Conservation (phyloP, 2,113 vertebrate genomes). For the Leptosomus discolor region DNA sequence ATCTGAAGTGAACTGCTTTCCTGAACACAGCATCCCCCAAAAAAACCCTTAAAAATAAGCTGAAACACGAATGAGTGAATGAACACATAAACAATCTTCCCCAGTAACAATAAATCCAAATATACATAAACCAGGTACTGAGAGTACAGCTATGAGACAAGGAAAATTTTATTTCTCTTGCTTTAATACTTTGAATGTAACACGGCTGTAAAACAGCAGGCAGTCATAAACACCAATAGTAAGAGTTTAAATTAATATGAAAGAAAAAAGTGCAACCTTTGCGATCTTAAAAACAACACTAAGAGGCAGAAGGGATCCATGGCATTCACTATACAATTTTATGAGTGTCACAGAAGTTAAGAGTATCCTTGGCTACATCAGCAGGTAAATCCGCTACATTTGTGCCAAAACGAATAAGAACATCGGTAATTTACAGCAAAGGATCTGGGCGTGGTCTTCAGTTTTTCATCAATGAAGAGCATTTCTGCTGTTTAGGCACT, state of each 20-base stretch:
- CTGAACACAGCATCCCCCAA: accelerated
- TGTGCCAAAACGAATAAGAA: background rate
- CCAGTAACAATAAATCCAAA: background rate
- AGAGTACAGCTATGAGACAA: background rate
- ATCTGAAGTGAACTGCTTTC: background rate
- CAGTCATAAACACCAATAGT: constrained; percentile 35
- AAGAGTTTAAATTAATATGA: constrained; percentile 52
- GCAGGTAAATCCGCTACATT: background rate
- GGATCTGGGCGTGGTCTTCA: background rate
- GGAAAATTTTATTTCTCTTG: background rate
- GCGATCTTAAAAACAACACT: constrained; percentile 1
- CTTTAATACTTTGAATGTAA: background rate
- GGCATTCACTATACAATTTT: constrained; percentile 10
- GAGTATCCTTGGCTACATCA: background rate
- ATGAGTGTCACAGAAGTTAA: constrained; percentile 43
- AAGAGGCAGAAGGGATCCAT: background rate
- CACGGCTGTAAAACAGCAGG: constrained; percentile 19
- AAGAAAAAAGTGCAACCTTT: constrained; percentile 17
- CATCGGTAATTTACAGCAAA: background rate
- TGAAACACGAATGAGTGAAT: background rate
- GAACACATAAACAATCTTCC: background rate
- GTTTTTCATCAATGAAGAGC: constrained; percentile 44
- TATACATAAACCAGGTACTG: background rate
- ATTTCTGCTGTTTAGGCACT: constrained; percentile 30
- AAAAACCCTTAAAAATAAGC: background rate